phyloP scores from a whole-genome alignment of 1,140 invertebrate genomes.

The Cyclargus thomasi region DNA sequence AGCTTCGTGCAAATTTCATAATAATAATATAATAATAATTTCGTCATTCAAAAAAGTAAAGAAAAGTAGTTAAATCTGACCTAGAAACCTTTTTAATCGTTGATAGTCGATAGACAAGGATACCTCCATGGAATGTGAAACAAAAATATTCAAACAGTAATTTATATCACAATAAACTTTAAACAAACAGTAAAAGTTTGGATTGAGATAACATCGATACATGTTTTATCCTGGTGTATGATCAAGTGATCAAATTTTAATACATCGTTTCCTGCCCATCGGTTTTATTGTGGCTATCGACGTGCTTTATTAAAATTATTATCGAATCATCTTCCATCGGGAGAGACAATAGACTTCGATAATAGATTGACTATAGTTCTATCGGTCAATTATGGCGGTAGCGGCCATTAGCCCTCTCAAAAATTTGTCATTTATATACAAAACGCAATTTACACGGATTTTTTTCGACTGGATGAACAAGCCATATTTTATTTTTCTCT shows the following conservation, averaged over 20 bases:
- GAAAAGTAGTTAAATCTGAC: too few relatives aligned
- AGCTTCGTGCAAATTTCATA: too few relatives aligned
- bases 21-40: too few relatives aligned
- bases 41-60: too few relatives aligned
- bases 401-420: too few relatives aligned
- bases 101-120: not conserved
- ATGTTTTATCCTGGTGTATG: conserved; percentile 44
- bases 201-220: conserved; percentile 44
- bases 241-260: conserved; percentile 60
- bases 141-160: not conserved
- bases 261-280: conserved; percentile 63
- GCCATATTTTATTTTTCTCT: too few relatives aligned
- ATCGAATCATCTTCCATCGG: conserved; percentile 5
- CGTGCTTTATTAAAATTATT: conserved; percentile 19
- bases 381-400: too few relatives aligned
- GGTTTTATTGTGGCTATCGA: conserved; percentile 39
- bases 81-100: not conserved
- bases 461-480: too few relatives aligned
- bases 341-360: not conserved
- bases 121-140: not conserved
- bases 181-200: conserved; percentile 23
- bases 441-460: too few relatives aligned
- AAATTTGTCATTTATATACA: too few relatives aligned
- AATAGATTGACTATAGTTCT: not conserved
- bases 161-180: conserved; percentile 15